Conservation (phyloP, 2,888 invertebrate genomes). For the Adelognathus sp. region DNA sequence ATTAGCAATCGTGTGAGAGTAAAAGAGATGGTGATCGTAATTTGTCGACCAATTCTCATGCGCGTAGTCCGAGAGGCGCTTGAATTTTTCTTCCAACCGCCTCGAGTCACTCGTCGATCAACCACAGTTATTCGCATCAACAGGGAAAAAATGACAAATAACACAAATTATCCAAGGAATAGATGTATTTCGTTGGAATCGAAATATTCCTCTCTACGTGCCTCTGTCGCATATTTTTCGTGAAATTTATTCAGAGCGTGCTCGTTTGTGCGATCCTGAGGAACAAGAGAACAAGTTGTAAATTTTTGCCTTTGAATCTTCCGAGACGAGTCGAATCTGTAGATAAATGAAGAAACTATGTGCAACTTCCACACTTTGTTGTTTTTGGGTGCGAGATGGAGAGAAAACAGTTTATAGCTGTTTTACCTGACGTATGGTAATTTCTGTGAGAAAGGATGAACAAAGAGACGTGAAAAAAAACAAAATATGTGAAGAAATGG, state of each 20-base stretch:
- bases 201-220: slow-evolving; percentile 45
- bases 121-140: slow-evolving; percentile 1
- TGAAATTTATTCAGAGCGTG: slow-evolving; percentile 38
- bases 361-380: neutral
- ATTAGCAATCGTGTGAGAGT: neutral
- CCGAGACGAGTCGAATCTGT: neutral
- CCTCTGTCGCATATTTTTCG: slow-evolving; percentile 52
- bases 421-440: slow-evolving; percentile 65
- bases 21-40: slow-evolving; percentile 3
- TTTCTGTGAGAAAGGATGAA: slow-evolving; percentile 61
- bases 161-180: slow-evolving; percentile 16
- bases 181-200: slow-evolving; percentile 5
- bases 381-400: neutral
- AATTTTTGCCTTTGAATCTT: slow-evolving; percentile 65
- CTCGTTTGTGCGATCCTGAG: slow-evolving; percentile 39
- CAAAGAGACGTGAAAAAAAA: slow-evolving; percentile 41
- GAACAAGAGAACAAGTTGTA: slow-evolving; percentile 22
- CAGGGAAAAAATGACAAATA: neutral
- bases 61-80: slow-evolving; percentile 25
- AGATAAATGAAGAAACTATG: slow-evolving; percentile 2
- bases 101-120: slow-evolving; percentile 33
- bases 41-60: slow-evolving; percentile 51
- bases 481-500: slow-evolving; percentile 63
- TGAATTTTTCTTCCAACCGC: slow-evolving; percentile 42
- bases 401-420: slow-evolving; percentile 56